phyloP scores from a whole-genome alignment of 2,797 vertebrate species.

The Falco columbarius region DNA sequence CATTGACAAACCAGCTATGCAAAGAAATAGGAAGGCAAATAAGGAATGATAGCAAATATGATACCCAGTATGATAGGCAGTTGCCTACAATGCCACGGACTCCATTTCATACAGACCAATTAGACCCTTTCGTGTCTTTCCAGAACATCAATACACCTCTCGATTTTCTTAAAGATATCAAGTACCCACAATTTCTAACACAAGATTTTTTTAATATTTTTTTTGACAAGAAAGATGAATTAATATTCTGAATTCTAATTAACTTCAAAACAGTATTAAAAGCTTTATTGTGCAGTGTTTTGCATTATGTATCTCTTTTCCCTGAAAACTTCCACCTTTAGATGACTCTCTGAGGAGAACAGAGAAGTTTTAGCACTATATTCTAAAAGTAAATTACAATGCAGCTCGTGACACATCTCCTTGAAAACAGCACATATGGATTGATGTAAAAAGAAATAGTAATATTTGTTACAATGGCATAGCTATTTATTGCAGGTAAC shows the following conservation, averaged over 20 bases:
- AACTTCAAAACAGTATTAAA: not conserved
- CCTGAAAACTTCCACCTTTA: not conserved
- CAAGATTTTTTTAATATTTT: not conserved
- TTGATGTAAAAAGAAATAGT: not conserved
- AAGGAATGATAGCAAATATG: not conserved
- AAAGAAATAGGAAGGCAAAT: not conserved
- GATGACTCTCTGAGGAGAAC: not conserved
- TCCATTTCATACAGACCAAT: not conserved
- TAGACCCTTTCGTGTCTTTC: not conserved
- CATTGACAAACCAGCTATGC: not conserved
- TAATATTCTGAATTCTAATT: not conserved
- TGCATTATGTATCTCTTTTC: not conserved
- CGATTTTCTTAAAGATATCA: not conserved
- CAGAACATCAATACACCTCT: not conserved
- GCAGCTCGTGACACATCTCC: not conserved
- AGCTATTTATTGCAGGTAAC: not conserved
- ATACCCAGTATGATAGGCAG: accelerated
- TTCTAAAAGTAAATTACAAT: not conserved
- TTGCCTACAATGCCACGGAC: not conserved
- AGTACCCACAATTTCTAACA: not conserved
- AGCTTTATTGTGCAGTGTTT: not conserved
- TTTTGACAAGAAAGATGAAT: not conserved
- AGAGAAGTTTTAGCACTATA: not conserved
- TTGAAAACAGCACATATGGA: not conserved
- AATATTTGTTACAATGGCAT: not conserved